Evolutionary conservation across 2,113 vertebrate species (phyloP), one percentile per base, ranked within the genome.

Genomic region (Lepus timidus): DNA sequence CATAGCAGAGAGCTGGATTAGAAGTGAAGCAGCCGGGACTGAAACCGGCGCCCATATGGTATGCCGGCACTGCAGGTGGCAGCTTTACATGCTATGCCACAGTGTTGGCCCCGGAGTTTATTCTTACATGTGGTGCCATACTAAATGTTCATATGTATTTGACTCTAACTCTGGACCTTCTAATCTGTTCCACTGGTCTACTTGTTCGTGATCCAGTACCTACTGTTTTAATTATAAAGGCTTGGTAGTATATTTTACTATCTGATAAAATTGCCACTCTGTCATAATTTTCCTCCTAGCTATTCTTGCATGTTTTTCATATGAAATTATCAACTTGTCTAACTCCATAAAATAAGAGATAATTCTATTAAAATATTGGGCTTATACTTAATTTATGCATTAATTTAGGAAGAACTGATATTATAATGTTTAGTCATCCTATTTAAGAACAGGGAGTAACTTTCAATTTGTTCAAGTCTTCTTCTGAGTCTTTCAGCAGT

Each of bases 381-480:
- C 79, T 31, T 85, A 22, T 33, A 88, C 16, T 71, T 51, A n/a
- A 33, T 92, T 62, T 87, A 73, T 75, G 75, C 49, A 67, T 87
- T 74, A 80, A 82, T 44, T 80, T 70, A 80, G 39, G 25, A 78
- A 89, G 31, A 94, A 70, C 62, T 55, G 55, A 74, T 44, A 61
- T 29, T 31, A 49, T 33, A 80, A 87, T 68, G 8, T 82, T 85
- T 65, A 80, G 10, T 85, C 52, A 85, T 82, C 23, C 36, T 64
- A 61, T 73, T 23, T 22, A 87, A 87, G 49, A 86, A 90, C 5
- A 71, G 33, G 33, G 27, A 39, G 29, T 81, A 62, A 55, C 62
- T 92, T 92, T 75, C 31, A 61, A 52, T 31, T 52, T 88, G 84
- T 82, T 82, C 49, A 93, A 90, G 61, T 44, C 44, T 44, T 76